These are phyloP conservation scores for Alectura lathami DNA, from an alignment of 2,113 vertebrate species.

Conservation along the genomic window DNA sequence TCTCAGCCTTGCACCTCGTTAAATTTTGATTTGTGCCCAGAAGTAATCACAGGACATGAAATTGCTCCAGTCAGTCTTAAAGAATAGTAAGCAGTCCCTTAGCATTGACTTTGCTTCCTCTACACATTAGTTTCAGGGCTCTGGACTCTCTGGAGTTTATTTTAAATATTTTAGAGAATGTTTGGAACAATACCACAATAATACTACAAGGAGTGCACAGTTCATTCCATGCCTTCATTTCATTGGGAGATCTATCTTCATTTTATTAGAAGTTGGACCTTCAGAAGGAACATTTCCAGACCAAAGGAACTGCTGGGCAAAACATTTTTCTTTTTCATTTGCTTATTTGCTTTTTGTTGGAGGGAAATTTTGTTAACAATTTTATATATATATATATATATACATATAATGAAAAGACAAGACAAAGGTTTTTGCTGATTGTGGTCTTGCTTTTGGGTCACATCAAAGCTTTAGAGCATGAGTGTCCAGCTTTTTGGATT, in stretches of 20 bases:
- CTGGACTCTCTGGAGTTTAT: neutral
- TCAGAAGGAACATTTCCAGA: neutral
- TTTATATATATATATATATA: too few species aligned
- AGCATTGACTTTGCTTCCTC: neutral
- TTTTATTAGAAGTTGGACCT: neutral
- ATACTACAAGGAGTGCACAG: neutral
- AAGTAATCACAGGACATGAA: neutral
- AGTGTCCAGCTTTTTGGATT: too few species aligned
- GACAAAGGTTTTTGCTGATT: neutral
- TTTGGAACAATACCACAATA: neutral
- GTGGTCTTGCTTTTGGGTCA: neutral
- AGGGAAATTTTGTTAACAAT: neutral
- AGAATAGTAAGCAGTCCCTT: neutral
- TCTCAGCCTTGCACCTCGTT: constrained; percentile 30
- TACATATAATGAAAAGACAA: neutral
- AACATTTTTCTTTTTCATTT: neutral
- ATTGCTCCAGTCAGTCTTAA: neutral
- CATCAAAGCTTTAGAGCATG: neutral
- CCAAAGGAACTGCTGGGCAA: neutral
- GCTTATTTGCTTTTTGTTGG: neutral
- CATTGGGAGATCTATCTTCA: neutral
- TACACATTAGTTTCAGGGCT: neutral
- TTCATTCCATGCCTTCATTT: neutral
- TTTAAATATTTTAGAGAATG: neutral
- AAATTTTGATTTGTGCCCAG: constrained; percentile 5